Percentiles rank a stretch among this genome's conserved stretches.
Evolutionary conservation across 2,888 invertebrate genomes (phyloP).

Genomic region (Reticulitermes lucifugus): DNA sequence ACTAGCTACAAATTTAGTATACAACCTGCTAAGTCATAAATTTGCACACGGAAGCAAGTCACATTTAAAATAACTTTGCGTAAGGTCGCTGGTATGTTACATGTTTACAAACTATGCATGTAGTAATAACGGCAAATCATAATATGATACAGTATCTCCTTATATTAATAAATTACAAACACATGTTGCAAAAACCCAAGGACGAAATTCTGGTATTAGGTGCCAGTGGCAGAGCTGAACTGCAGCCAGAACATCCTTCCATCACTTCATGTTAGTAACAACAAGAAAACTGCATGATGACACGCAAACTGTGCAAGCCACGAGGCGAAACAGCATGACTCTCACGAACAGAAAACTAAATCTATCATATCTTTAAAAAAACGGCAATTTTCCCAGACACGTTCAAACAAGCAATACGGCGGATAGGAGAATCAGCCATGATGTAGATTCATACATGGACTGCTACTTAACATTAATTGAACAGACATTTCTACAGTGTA

Average conservation of each 20-base stretch:
- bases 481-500: not conserved
- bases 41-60: not conserved
- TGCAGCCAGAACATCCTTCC: not conserved
- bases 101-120: not conserved
- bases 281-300: not conserved
- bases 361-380: not conserved
- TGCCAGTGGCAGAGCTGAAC: not conserved
- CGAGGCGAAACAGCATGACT: conserved; percentile 7
- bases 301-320: not conserved
- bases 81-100: not conserved
- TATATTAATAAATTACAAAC: not conserved
- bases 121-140: conserved; percentile 1
- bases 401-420: not conserved
- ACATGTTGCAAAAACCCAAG: not conserved
- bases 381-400: not conserved
- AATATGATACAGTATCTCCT: not conserved
- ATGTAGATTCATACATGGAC: no score
- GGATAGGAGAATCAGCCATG: no score
- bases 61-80: not conserved
- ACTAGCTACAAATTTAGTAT: not conserved
- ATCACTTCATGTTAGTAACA: not conserved
- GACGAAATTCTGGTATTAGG: not conserved
- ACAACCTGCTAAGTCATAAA: not conserved
- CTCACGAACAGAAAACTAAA: not conserved
- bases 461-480: not conserved